These are phyloP conservation scores for Montifringilla adamsi DNA, from an alignment of 2,113 vertebrate genomes.

Conservation along the genomic window DNA sequence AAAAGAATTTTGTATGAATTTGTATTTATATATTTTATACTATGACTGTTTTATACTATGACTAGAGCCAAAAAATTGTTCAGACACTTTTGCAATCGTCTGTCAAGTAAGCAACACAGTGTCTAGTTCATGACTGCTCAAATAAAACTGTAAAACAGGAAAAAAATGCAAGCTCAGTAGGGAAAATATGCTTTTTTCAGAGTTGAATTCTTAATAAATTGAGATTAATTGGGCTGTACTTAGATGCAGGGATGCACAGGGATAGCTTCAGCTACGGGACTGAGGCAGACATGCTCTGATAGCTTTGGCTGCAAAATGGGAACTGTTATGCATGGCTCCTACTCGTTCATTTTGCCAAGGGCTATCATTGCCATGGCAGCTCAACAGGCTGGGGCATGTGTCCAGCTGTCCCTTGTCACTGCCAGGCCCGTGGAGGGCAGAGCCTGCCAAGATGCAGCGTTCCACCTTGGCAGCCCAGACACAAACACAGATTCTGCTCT, in stretches of 20 bases:
- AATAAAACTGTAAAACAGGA: neutral
- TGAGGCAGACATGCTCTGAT: constrained; percentile 5
- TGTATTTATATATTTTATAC: neutral
- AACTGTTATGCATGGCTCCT: neutral
- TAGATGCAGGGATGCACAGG: neutral
- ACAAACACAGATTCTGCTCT: neutral
- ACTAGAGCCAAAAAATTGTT: neutral
- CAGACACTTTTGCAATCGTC: neutral
- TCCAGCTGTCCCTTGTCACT: neutral
- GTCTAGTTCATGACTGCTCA: neutral
- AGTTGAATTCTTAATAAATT: neutral
- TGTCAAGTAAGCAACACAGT: neutral
- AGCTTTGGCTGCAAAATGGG: neutral
- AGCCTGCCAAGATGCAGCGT: neutral
- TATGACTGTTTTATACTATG: neutral
- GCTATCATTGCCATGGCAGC: constrained; percentile 14
- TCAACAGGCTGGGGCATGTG: neutral
- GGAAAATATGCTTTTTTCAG: neutral
- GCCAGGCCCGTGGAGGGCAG: neutral
- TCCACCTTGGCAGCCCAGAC: constrained; percentile 21
- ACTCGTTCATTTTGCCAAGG: neutral
- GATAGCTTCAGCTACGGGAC: neutral
- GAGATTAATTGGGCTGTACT: constrained; percentile 25
- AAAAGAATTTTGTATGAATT: neutral
- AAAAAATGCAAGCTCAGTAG: neutral